phyloP scores from a whole-genome alignment of 2,888 invertebrate species.

The Sinohyriopsis cumingii region DNA sequence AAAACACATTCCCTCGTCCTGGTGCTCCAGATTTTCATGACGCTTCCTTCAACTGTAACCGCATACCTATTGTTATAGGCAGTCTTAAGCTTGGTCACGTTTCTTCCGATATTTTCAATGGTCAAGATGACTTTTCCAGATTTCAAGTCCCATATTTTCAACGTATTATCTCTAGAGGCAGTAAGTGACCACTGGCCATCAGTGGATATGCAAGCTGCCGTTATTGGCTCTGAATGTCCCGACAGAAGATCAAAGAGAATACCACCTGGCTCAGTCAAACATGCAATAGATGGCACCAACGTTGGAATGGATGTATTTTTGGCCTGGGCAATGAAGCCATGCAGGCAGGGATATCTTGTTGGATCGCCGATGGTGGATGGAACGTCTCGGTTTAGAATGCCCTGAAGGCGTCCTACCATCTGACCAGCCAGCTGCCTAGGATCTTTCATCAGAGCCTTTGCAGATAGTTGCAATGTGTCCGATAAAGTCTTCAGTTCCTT shows the following conservation, averaged over 20 bases:
- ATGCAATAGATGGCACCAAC: slow-evolving; percentile 64
- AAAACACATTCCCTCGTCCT: slow-evolving; percentile 47
- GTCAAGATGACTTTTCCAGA: slow-evolving; percentile 63
- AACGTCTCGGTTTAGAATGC: slow-evolving; percentile 63
- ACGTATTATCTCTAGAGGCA: slow-evolving; percentile 63
- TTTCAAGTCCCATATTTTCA: slow-evolving; percentile 68
- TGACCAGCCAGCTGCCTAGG: slow-evolving; percentile 88
- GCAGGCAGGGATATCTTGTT: slow-evolving; percentile 61
- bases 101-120: slow-evolving; percentile 56
- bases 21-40: slow-evolving; percentile 62
- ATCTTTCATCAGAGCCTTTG: slow-evolving; percentile 84
- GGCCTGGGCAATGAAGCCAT: slow-evolving; percentile 56
- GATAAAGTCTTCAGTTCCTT: slow-evolving; percentile 75
- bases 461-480: slow-evolving; percentile 82
- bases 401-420: slow-evolving; percentile 74
- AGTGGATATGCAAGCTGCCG: slow-evolving; percentile 61
- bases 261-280: slow-evolving; percentile 67
- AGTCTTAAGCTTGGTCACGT: slow-evolving; percentile 53
- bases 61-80: slow-evolving; percentile 52
- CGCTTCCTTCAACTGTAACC: slow-evolving; percentile 59
- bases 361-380: slow-evolving; percentile 65
- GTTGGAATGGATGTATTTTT: slow-evolving; percentile 56
- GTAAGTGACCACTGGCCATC: slow-evolving; percentile 65
- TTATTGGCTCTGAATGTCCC: slow-evolving; percentile 66
- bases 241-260: slow-evolving; percentile 65